phyloP scores from a whole-genome alignment of 1,140 invertebrate genomes.

The Drosophila ananassae region DNA sequence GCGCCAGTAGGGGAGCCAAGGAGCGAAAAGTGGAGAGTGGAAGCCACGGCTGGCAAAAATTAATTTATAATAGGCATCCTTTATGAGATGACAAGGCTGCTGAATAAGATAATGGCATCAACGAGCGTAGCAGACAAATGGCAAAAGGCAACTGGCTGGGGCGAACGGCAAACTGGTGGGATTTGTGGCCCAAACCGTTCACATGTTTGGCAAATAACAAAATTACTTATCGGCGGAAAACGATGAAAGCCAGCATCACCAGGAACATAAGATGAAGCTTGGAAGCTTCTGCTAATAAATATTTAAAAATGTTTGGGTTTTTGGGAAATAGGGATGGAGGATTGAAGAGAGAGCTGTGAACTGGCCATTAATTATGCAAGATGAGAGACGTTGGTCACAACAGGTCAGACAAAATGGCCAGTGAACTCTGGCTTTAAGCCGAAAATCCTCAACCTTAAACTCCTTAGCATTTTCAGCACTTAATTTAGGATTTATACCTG shows the following conservation, averaged over 20 bases:
- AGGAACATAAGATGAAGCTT: constrained; percentile 62
- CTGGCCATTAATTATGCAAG: constrained; percentile 64
- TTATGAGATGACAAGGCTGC: constrained; percentile 81
- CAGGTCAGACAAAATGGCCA: constrained; percentile 16
- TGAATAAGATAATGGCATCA: constrained; percentile 82
- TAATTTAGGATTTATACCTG: constrained; percentile 25
- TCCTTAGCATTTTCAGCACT: constrained; percentile 9
- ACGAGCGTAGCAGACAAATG: constrained; percentile 65
- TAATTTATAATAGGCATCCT: constrained; percentile 84
- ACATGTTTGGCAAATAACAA: constrained; percentile 77
- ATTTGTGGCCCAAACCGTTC: constrained; percentile 50
- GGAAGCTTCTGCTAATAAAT: constrained; percentile 80
- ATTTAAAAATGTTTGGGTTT: constrained; percentile 73
- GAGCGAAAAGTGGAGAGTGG: constrained; percentile 20
- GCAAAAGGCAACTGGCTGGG: constrained; percentile 19
- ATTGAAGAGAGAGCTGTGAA: constrained; percentile 25
- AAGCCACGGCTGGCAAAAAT: constrained; percentile 75
- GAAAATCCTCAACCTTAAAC: not conserved
- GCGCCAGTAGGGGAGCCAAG: not conserved
- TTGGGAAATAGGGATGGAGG: constrained; percentile 65
- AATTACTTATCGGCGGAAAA: constrained; percentile 70
- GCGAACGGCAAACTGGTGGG: constrained; percentile 1
- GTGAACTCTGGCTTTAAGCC: constrained; percentile 10
- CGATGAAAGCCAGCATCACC: constrained; percentile 28
- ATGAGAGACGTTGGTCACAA: constrained; percentile 14